Base-by-base conservation (phyloP, 2,888 invertebrate species). In the Pristionchus mayeri region DNA sequence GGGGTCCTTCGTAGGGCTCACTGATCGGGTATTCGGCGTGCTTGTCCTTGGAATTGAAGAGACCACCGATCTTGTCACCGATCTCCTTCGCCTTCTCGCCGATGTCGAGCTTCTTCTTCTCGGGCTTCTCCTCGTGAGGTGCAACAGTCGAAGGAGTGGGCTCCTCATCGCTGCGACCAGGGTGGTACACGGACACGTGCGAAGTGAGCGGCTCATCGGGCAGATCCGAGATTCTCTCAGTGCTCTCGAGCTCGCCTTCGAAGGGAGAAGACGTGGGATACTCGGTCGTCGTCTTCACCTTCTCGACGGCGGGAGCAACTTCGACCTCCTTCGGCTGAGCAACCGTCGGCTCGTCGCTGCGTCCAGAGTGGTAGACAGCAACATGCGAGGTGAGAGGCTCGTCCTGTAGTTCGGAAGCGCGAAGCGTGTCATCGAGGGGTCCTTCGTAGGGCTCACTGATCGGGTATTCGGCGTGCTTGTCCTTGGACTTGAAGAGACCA, bases 41-140 rank as follows among this genome's bases (percentile, higher is more conserved):
- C 67, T 67, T 37, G 67, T 67, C 67, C 67, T 67, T 67, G 67
- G 34, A 18, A 27, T 67, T 67, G 67, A 67, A 67, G 9, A 67
- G 34, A 11, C 67, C 67, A 16, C 67, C 67, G 30, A 67, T 67
- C 67, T 67, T 67, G 67, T 67, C 67, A n/a, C 67, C 67, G 30
- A 67, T 16, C 67, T 67, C 37, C 67, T 67, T 67, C 11, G 67
- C 67, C 67, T 67, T 67, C 67, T 67, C 67, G 13, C 37, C 37
- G 67, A 67, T 16, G 67, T 67, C 67, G 67, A 67, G 67, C 67
- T 67, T 67, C 67, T 67, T 67, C 67, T 67, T 67, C 40, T 67
- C 67, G 37, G 67, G 67, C 30, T 67, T 11, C 18, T 67, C 67
- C 30, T 67, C 67, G 67, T 67, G 67, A 30, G 67, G 16, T 7